Evolutionary conservation across 2,888 invertebrate species (phyloP).

Genomic region (Dolichopus griseipennis): DNA sequence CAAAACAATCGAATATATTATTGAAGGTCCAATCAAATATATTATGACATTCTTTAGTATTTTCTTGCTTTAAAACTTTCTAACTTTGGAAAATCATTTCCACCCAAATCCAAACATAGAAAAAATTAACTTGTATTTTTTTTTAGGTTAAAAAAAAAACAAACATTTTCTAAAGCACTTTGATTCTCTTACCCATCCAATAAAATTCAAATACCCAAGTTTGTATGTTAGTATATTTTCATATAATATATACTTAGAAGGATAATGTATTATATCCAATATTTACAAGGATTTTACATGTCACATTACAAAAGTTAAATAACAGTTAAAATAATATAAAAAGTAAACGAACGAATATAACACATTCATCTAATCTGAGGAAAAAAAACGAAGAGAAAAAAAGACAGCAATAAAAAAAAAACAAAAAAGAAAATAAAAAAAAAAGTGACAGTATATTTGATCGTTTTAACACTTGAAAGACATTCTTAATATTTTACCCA

Average conservation of each 20-base stretch:
- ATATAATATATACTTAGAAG: too few species aligned
- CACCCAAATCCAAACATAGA: not conserved
- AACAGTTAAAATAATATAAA: not conserved
- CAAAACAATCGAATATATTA: not conserved
- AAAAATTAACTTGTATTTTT: not conserved
- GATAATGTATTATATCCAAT: not conserved
- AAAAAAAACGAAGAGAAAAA: not conserved
- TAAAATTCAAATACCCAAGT: not conserved
- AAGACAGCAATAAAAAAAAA: not conserved
- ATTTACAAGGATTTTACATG: slow-evolving; percentile 11
- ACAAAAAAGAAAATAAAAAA: not conserved
- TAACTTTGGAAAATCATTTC: not conserved
- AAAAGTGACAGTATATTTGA: slow-evolving; percentile 5
- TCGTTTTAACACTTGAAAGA: slow-evolving; percentile 9
- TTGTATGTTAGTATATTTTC: not conserved
- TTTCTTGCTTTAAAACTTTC: not conserved
- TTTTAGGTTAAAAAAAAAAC: not conserved
- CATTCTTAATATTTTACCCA: not conserved
- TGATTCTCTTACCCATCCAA: not conserved
- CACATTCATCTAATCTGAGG: not conserved
- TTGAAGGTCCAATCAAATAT: not conserved
- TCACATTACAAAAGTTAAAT: slow-evolving; percentile 10
- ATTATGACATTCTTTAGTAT: too few species aligned
- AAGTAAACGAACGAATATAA: not conserved
- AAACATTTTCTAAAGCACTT: not conserved